A percentile compares a stretch with the other conserved stretches of the same genome.
phyloP scores from a whole-genome alignment of 2,888 invertebrate genomes.

The Neocrepidodera transversa region DNA sequence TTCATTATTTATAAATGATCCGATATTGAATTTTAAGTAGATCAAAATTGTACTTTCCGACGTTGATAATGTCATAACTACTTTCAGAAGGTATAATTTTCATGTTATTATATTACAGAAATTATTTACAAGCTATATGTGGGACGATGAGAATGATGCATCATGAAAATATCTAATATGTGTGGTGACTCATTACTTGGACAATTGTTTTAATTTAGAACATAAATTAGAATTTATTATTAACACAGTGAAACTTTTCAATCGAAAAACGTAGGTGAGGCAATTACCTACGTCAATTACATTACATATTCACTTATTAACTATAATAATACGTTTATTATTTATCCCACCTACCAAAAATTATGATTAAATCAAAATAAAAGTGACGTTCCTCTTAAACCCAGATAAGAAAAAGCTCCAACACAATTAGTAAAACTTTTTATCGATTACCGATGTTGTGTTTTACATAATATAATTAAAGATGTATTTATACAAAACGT shows the following conservation, averaged over 20 bases:
- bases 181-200: slow-evolving; percentile 15
- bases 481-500: slow-evolving; percentile 47
- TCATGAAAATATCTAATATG: slow-evolving; percentile 12
- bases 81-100: slow-evolving; percentile 1
- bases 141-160: slow-evolving; percentile 6
- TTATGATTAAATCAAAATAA: too few species aligned
- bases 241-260: not conserved
- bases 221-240: slow-evolving; percentile 7
- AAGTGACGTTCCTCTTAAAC: too few species aligned
- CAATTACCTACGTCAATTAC: too few species aligned
- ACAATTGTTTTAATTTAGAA: slow-evolving; percentile 13
- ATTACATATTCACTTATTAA: too few species aligned
- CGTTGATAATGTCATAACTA: not conserved
- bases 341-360: too few species aligned
- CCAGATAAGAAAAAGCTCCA: not conserved
- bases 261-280: not conserved
- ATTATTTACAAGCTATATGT: slow-evolving; percentile 1
- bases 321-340: too few species aligned
- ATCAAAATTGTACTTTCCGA: not conserved
- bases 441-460: slow-evolving; percentile 22
- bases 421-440: not conserved
- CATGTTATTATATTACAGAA: slow-evolving; percentile 2
- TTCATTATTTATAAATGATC: not conserved
- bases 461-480: slow-evolving; percentile 45
- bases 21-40: slow-evolving; percentile 4